Percentiles rank a stretch among this genome's conserved stretches.
Conservation (phyloP, 2,888 invertebrate genomes). For the Blastobasis adustella region DNA sequence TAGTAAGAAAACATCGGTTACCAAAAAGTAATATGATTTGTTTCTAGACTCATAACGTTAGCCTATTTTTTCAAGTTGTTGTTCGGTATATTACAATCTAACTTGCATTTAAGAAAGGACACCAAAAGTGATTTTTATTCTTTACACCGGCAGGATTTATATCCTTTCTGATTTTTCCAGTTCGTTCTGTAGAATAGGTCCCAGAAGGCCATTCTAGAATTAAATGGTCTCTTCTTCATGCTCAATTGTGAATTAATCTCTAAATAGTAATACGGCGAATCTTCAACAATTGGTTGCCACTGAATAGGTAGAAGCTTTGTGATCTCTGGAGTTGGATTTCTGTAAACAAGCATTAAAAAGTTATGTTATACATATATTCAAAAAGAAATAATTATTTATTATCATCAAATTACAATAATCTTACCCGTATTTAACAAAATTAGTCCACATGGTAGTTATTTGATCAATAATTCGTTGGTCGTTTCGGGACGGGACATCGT, state of each 20-base stretch:
- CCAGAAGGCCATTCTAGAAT: conserved; percentile 36
- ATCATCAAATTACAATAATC: conserved; percentile 9
- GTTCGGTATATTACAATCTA: no score
- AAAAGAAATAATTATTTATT: no score
- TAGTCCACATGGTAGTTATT: conserved; percentile 27
- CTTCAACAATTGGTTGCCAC: conserved; percentile 29
- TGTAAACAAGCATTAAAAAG: conserved; percentile 8
- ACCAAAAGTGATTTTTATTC: no score
- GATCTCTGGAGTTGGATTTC: conserved; percentile 34
- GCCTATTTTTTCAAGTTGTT: no score
- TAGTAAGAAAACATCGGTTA: no score
- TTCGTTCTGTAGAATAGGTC: conserved; percentile 32
- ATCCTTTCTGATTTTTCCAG: conserved; percentile 14
- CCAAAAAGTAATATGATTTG: no score
- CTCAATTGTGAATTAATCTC: conserved; percentile 24
- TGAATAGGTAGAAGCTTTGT: conserved; percentile 30
- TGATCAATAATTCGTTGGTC: conserved; percentile 22
- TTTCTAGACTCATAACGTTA: no score
- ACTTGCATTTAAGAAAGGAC: no score
- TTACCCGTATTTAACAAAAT: conserved; percentile 26
- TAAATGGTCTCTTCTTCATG: conserved; percentile 23
- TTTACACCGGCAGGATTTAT: not conserved
- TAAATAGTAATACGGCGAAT: conserved; percentile 20
- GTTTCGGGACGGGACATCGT: conserved; percentile 1
- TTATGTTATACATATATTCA: no score